Conservation (phyloP, 2,113 vertebrate genomes). For the Bubalus kerabau region DNA sequence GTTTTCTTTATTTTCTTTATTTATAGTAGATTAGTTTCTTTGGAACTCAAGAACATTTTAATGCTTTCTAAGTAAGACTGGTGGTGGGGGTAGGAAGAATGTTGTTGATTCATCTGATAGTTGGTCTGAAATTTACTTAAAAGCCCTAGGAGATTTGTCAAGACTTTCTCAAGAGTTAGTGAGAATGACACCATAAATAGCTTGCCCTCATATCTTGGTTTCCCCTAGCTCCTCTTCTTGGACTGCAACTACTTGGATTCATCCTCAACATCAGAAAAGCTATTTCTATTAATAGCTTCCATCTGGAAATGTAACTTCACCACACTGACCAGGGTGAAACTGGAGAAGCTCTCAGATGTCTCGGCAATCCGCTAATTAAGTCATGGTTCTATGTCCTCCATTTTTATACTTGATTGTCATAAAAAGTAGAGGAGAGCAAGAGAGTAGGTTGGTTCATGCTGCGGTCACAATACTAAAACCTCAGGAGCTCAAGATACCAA, state of each 20-base stretch:
- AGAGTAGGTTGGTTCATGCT: neutral
- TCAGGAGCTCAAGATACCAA: neutral
- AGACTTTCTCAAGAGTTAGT: neutral
- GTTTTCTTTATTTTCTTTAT: conserved; percentile 5
- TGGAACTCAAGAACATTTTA: conserved; percentile 6
- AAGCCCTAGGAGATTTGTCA: neutral
- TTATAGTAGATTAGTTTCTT: neutral
- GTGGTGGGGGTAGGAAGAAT: neutral
- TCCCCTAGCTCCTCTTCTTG: neutral
- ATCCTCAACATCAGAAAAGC: neutral
- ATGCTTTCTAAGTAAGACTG: neutral
- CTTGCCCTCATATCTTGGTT: neutral
- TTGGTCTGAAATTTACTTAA: conserved; percentile 14
- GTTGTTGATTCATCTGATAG: neutral
- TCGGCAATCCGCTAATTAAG: neutral
- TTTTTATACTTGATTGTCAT: neutral
- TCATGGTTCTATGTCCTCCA: neutral
- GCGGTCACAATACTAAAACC: neutral
- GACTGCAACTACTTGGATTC: neutral
- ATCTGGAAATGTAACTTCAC: neutral
- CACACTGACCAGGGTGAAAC: neutral
- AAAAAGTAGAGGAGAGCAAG: neutral
- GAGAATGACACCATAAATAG: neutral
- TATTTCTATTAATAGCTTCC: neutral
- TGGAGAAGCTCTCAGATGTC: neutral